Base-by-base conservation (phyloP, 2,888 invertebrate genomes). In the Thelaira solivaga region DNA sequence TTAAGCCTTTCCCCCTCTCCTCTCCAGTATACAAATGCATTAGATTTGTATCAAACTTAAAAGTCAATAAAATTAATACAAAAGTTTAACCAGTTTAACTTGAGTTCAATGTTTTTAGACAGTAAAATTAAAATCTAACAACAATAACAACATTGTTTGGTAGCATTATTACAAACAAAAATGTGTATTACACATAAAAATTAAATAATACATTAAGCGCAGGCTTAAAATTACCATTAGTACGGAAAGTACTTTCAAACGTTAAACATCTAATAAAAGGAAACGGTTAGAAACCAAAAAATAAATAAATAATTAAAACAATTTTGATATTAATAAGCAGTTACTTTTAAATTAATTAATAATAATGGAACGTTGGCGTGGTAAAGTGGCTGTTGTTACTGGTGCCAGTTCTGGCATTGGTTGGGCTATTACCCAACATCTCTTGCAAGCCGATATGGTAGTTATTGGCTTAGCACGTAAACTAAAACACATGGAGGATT, bases 351-450 rank as follows among this genome's bases (percentile, higher is more conserved):
- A 6, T 8, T 31, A 31, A 31, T 22, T n/a, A 18, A 53, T 24
- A 51, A 39, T 2, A 18, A 86, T 86, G 86, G 84, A 86, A 62
- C 85, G 86, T 64, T 86, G 86, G 86, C 78, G 74, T 31, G 84
- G 83, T 36, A 85, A 85, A 82, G 89, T 91, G 0, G 92, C 92
- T 0, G 89, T 93, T 24, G 92, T 92, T 49, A 92, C 92, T 0
- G 92, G 92, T 13, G 92, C 92, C 6, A 92, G 85, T 80, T 84
- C 90, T 0, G 92, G 92, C 10, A 92, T 92, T 61, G 92, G 91
- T 16, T 90, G 89, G 53, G 89, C 89, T 1, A 88, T 90, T 31
- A 87, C 87, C 4, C 84, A 85, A 57, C 86, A 88, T 43, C 85
- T 92, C 2, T 88, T 90, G 1, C 84, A 86, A 47, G 85, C 88